Percentiles rank a stretch among this genome's conserved stretches.
Conservation (phyloP, 2,113 vertebrate genomes). For the Channa maculata region DNA sequence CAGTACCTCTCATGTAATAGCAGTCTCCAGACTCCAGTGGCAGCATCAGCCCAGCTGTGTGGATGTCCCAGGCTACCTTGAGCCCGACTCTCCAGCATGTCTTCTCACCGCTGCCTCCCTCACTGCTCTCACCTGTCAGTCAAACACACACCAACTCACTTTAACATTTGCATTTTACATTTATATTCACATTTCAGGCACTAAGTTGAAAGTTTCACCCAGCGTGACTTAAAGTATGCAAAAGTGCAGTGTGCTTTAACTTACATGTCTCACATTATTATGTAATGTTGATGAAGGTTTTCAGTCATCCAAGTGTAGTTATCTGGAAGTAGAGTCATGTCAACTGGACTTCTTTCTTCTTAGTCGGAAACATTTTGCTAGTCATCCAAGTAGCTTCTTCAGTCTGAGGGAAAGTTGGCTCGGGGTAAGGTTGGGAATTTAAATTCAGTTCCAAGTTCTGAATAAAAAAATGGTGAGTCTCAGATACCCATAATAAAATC, state of each 20-base stretch:
- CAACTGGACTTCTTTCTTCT: no score
- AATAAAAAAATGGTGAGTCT: no score
- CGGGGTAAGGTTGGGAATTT: no score
- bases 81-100: constrained; percentile 91
- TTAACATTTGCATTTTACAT: constrained; percentile 50
- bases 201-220: constrained; percentile 29
- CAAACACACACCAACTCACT: constrained; percentile 57
- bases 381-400: no score
- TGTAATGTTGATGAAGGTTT: no score
- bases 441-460: no score
- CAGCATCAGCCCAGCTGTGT: constrained; percentile 94
- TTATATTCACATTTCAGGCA: constrained; percentile 44
- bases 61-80: constrained; percentile 98
- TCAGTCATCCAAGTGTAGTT: no score
- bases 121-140: constrained; percentile 74
- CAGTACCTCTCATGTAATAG: constrained; percentile 88
- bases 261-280: constrained; percentile 13
- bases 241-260: constrained; percentile 3
- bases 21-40: constrained; percentile 94
- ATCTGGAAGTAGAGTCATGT: no score
- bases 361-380: no score
- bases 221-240: constrained; percentile 25
- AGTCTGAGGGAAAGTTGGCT: no score
- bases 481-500: no score
- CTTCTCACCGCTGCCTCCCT: constrained; percentile 84